Base-by-base conservation (phyloP, 2,797 vertebrate genomes). In the Takifugu rubripes region DNA sequence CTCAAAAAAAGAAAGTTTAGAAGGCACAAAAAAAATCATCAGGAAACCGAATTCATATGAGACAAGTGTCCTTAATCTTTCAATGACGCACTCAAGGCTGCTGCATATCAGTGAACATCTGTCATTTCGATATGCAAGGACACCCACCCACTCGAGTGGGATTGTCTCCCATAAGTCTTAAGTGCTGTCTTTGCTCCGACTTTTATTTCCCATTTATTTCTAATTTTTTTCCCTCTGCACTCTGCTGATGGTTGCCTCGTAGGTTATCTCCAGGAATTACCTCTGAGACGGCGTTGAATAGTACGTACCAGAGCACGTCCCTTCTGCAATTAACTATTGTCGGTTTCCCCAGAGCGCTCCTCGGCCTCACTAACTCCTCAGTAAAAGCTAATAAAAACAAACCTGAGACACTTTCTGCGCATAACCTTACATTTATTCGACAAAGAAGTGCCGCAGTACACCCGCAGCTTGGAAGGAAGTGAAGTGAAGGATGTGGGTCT, bases 341-440 rank as follows among this genome's bases (percentile, higher is more conserved):
- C 5, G 6, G 44, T 47, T 75, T 10, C 10, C 56, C 56, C 59
- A 56, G 60, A 77, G 74, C 42, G 55, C 36, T 16, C 59, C 2
- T 1, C 49, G 49, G 12, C 26, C 27, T 47, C 52, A 7, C 11
- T 6, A 44, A 59, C 45, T 58, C 52, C 61, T 7, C n/a, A 59
- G 45, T 46, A 50, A 58, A 52, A 4, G 43, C 48, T 9, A 43
- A 59, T 24, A 15, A 68, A 50, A 54, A 68, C 57, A 50, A n/a
- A 5, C 47, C 51, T 49, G 36, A 62, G 26, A 49, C 24, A 61
- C 56, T 40, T 60, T 67, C 57, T 47, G 56, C 51, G 5, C 21
- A 45, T 49, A 66, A 48, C 58, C 55, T 62, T 54, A 54, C 27
- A 60, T 71, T 77, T 14, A 64, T 79, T 61, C 71, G 53, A 5